These are phyloP conservation scores for Alces alces DNA, from an alignment of 2,113 vertebrate genomes.

Conservation along the genomic window DNA sequence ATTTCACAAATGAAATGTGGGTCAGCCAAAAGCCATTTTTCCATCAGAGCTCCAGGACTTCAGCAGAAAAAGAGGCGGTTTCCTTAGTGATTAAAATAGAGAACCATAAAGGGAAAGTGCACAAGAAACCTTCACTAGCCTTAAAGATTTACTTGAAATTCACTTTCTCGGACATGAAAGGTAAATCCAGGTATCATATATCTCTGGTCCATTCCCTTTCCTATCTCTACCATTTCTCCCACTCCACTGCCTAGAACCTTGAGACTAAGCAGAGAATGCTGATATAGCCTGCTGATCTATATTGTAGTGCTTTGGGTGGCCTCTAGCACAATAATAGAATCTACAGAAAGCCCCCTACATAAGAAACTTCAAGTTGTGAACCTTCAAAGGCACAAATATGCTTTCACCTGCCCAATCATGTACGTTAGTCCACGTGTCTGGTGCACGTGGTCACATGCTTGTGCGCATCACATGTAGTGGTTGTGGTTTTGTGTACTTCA, in stretches of 20 bases:
- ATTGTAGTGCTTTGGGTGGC: accelerated
- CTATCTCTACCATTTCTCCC: neutral
- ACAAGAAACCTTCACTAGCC: neutral
- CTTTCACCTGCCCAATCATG: neutral
- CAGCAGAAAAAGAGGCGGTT: neutral
- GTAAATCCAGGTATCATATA: neutral
- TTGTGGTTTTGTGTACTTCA: neutral
- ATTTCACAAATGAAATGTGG: neutral
- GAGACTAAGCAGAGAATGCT: neutral
- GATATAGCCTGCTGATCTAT: neutral
- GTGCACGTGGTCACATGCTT: neutral
- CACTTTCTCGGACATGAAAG: neutral
- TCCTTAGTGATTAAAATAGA: neutral
- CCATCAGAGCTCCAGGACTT: neutral
- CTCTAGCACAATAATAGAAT: neutral
- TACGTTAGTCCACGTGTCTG: neutral
- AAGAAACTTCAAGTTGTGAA: neutral
- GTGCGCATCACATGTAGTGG: neutral
- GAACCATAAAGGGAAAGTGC: neutral
- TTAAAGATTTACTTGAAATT: neutral
- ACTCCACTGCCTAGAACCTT: neutral
- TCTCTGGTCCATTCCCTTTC: neutral
- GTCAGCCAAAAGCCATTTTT: neutral
- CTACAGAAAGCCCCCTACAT: neutral
- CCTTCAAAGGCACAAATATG: neutral